Evolutionary conservation across 2,113 vertebrate species (phyloP).

Genomic region (Perca flavescens): DNA sequence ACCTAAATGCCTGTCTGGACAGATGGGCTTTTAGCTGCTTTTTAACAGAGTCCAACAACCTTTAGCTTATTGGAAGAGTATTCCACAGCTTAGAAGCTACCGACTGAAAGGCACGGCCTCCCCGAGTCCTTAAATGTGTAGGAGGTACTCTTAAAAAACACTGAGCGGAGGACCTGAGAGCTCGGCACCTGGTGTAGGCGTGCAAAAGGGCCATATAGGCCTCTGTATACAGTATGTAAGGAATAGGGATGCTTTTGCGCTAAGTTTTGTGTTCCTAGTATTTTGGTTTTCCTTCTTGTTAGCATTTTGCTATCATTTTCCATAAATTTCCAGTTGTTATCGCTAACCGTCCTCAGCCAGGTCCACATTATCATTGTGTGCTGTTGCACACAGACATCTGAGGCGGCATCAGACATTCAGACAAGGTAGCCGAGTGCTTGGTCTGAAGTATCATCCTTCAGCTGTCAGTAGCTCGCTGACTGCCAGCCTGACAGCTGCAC

Average conservation of each 20-base stretch:
- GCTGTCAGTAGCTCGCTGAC: slow-evolving; percentile 42
- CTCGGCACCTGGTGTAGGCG: too few relatives aligned
- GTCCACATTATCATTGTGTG: neutral
- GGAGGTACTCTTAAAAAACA: too few relatives aligned
- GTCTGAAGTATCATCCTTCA: slow-evolving; percentile 38
- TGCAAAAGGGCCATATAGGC: too few relatives aligned
- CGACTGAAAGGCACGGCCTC: too few relatives aligned
- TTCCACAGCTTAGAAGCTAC: too few relatives aligned
- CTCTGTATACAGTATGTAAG: too few relatives aligned
- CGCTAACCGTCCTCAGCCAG: neutral
- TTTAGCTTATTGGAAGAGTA: too few relatives aligned
- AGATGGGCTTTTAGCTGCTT: too few relatives aligned
- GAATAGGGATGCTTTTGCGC: neutral
- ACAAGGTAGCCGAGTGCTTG: slow-evolving; percentile 33
- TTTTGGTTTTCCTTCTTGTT: neutral
- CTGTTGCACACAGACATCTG: slow-evolving; percentile 14
- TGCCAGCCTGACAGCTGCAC: slow-evolving; percentile 50
- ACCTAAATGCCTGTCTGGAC: too few relatives aligned
- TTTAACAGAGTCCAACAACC: too few relatives aligned
- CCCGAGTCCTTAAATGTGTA: too few relatives aligned
- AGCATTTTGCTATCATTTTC: neutral
- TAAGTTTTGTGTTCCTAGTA: neutral
- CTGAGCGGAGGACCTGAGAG: too few relatives aligned
- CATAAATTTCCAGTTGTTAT: neutral
- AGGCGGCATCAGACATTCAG: slow-evolving; percentile 33